Evolutionary conservation across 2,888 invertebrate species (phyloP), one percentile per base, ranked within the genome.

Genomic region (Hesperia comma): DNA sequence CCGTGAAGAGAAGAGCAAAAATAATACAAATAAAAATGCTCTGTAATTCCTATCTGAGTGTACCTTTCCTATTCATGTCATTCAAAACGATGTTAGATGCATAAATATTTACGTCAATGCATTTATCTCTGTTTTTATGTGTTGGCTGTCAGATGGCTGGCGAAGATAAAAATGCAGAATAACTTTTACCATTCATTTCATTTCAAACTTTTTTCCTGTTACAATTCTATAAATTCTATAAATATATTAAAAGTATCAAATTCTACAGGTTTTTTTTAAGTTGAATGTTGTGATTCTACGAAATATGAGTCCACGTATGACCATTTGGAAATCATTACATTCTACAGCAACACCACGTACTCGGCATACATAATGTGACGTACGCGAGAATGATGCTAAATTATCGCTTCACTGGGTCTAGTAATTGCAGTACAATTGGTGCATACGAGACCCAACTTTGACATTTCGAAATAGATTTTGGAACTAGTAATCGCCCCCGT

Each of bases 351-450:
- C 73, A 73, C 71, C 49, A 61, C 62, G 62, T 46, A 49, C 67
- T 61, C 49, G 46, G 60, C 63, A 49, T 61, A 63, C 46, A 57
- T 61, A 49, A 56, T 53, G 57, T 41, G 40, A 51, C 57, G 32
- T 57, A 41, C 68, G 69, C 67, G 67, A 69, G 73, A 80, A 87
- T 87, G 83, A 83, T 72, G 75, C 80, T 80, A 80, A 88, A 86
- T 88, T 83, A 87, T 88, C 83, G 76, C 78, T 69, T 72, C 71
- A 78, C 75, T 75, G 73, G 80, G 79, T 83, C 84, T 76, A 81
- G 84, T 85, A 85, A 86, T 88, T 84, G 82, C 81, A 77, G 72
- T 74, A 74, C 79, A 77, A 82, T 86, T 82, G 79, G 79, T 77
- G 76, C 78, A 75, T 79, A 78, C 77, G 79, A 79, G 80, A 33